Base-by-base conservation (phyloP, 30 jellyfish, hydroid and myxozoan genomes). In the Hydractinia echinata region DNA sequence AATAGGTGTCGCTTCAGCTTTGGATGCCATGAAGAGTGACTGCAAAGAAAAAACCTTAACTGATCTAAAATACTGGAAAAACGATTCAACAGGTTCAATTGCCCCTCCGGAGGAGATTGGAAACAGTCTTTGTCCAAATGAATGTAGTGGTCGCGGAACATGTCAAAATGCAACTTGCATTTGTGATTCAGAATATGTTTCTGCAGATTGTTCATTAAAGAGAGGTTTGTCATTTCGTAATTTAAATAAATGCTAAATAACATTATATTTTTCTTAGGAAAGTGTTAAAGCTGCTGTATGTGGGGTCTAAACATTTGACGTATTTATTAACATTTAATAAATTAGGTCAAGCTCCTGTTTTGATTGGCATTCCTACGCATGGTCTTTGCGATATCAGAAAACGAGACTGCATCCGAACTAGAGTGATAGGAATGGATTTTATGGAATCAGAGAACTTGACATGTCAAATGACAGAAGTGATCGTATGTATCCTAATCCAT, bases 121-220 rank as follows among this genome's bases (percentile, higher is more conserved):
- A 18, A 80, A 91, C 61, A 81, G 61, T 4, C 14, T 86, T 11
- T 91, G 97, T 55, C 97, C 95, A 5, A 91, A 86, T 67, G 88
- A 72, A 76, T 91, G 97, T 64, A 91, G 94, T 83, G 95, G 89
- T 1, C 80, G 83, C 60, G 97, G 97, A 62, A 58, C 44, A n/a
- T 91, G 97, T 82, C 69, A 54, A 19, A 91, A 91, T 84, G 97
- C 89, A 49, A 91, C 97, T 2, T 91, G 97, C 73, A 53, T 58
- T 21, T 91, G 97, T 60, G 56, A 85, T 30, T 15, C 56, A 4
- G 96, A 95, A 5, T 91, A 30, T 77, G 79, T 51, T 20, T 58
- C 97, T 6, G 81, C 97, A 1, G 97, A 91, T 54, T 91, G 97
- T 62, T 91, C 97, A 9, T 55, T 91, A 78, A 72, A 61, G 54